Base-by-base conservation (phyloP, 2,797 vertebrate species). In the Toxotes lorentzi region DNA sequence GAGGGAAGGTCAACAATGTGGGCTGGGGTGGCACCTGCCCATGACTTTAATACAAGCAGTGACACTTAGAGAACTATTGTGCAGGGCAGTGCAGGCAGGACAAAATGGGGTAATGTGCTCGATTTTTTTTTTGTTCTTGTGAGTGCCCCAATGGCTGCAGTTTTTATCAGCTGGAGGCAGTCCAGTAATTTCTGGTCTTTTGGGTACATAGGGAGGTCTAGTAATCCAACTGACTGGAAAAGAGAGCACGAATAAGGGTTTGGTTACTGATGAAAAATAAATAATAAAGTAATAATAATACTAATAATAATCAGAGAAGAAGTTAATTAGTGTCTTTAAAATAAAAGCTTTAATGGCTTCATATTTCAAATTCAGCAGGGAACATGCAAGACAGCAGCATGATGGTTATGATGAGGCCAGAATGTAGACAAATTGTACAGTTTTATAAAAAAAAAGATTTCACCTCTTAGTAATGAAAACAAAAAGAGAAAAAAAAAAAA, bases 1-100 rank as follows among this genome's bases (percentile, higher is more conserved):
- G 51, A 48, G 21, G n/a, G 7, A 69, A 43, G 67, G 51, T 81
- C 58, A 68, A 32, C 30, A 30, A 21, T 73, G 35, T 23, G 64
- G 41, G 63, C 56, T 21, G 38, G 32, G 27, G 32, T 17, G 16
- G 53, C 10, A 65, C 21, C 60, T 1, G n/a, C 6, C n/a, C 7
- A 27, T 45, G 27, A 70, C 32, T 48, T 60, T 5, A 14, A 69
- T 47, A 61, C 19, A 58, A 41, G 59, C 32, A 47, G 53, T 32
- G 58, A 19, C 23, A 45, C 65, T 8, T 30, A 4, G n/a, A 64
- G 53, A 34, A 21, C 23, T 10, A 41, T 14, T 24, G 3, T 24
- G 8, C 23, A n/a, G 9, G 7, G 10, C 34, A 30, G 38, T 2
- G 19, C 5, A 3, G 19, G 7, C 40, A 21, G 47, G 14, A 9